These are phyloP conservation scores for Trachymyrmex cornetzi DNA, from an alignment of 1,140 invertebrate genomes.

Conservation along the genomic window DNA sequence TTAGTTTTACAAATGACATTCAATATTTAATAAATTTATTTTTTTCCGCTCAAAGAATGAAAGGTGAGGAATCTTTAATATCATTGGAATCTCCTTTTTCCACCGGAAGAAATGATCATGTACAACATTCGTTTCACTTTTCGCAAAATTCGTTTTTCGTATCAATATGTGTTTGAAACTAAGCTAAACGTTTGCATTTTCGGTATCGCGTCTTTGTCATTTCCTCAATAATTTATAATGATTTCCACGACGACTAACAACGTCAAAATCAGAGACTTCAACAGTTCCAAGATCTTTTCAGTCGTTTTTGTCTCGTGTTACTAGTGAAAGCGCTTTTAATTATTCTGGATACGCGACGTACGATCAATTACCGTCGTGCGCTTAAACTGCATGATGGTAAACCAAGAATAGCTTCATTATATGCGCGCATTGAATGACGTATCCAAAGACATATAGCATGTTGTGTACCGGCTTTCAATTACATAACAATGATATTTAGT, in stretches of 20 bases:
- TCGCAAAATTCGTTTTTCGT: slow-evolving; percentile 37
- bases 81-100: background rate
- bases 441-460: slow-evolving; percentile 10
- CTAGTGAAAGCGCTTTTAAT: slow-evolving; percentile 24
- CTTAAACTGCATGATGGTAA: background rate
- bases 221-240: background rate
- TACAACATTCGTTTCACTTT: background rate
- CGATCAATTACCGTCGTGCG: background rate
- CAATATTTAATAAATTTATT: background rate
- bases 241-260: background rate
- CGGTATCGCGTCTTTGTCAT: background rate
- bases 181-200: slow-evolving; percentile 40
- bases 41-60: background rate
- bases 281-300: background rate
- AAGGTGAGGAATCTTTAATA: background rate
- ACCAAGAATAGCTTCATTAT: slow-evolving; percentile 43
- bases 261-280: background rate
- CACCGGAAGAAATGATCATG: background rate
- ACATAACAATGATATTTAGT: slow-evolving; percentile 53
- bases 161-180: slow-evolving; percentile 41
- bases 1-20: background rate
- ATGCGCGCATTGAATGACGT: slow-evolving; percentile 27
- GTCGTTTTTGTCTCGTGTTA: background rate
- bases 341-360: background rate
- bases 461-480: slow-evolving; percentile 19